Evolutionary conservation across 2,888 invertebrate genomes (phyloP).

Genomic region (Oegoconia quadripuncta): DNA sequence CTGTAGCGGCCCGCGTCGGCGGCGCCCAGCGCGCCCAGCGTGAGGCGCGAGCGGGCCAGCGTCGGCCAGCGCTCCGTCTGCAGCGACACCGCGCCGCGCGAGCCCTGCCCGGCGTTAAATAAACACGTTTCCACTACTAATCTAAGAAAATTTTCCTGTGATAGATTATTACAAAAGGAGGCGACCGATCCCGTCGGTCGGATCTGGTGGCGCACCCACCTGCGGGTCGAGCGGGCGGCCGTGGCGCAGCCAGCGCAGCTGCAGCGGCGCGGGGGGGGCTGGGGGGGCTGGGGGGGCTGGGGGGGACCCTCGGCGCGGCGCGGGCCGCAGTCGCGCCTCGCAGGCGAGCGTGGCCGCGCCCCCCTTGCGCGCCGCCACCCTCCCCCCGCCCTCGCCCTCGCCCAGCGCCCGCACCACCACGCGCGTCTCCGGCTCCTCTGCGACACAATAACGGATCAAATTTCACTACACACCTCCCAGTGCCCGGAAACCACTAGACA

Average conservation of each 20-base stretch:
- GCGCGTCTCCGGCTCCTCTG: neutral
- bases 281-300: conserved; percentile 25
- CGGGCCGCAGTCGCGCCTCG: conserved; percentile 48
- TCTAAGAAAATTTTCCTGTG: no score
- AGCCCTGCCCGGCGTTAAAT: conserved; percentile 32
- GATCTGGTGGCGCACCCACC: neutral
- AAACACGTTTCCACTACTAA: no score
- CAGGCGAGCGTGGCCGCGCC: conserved; percentile 43
- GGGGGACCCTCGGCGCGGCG: conserved; percentile 33
- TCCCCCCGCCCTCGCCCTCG: conserved; percentile 16
- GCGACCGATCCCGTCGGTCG: neutral
- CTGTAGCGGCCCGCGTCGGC: conserved; percentile 60
- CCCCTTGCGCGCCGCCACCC: conserved; percentile 16
- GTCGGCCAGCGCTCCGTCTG: conserved; percentile 76
- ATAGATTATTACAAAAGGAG: no score
- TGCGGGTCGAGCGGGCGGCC: neutral
- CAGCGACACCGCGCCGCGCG: conserved; percentile 79
- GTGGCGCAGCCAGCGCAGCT: neutral
- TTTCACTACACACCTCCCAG: neutral
- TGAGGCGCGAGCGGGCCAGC: conserved; percentile 80
- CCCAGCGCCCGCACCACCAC: neutral
- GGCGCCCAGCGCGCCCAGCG: conserved; percentile 74
- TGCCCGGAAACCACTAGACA: neutral
- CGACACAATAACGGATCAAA: neutral
- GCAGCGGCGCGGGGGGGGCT: conserved; percentile 38